Evolutionary conservation across 1,140 invertebrate species (phyloP).

Genomic region (Eciton burchellii): DNA sequence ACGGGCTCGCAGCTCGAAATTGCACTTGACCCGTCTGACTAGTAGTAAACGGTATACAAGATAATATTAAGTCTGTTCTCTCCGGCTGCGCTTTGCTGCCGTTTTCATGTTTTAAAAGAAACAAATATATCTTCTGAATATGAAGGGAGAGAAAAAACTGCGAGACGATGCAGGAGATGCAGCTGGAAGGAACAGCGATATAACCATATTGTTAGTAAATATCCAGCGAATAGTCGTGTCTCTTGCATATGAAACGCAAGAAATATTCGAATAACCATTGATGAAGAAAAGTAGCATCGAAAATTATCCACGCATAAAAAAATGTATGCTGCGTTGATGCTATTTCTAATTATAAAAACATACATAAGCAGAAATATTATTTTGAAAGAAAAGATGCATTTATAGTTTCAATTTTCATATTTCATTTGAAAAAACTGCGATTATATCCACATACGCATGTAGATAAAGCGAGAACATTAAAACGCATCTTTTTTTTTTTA

Average conservation of each 20-base stretch:
- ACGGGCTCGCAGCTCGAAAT: slow-evolving; percentile 66
- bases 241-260: slow-evolving; percentile 24
- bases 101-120: neutral
- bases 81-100: slow-evolving; percentile 23
- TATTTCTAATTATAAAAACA: slow-evolving; percentile 6
- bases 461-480: slow-evolving; percentile 6
- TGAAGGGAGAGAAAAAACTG: neutral
- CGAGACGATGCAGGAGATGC: slow-evolving; percentile 14
- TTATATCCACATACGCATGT: neutral
- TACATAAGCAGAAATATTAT: neutral
- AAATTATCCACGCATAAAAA: slow-evolving; percentile 38
- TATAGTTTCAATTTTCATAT: slow-evolving; percentile 2
- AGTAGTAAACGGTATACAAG: slow-evolving; percentile 63
- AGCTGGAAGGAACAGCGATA: slow-evolving; percentile 20
- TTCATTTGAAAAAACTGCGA: neutral
- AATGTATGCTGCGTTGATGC: slow-evolving; percentile 15
- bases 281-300: slow-evolving; percentile 29
- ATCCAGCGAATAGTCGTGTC: slow-evolving; percentile 61
- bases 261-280: slow-evolving; percentile 32
- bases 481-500: slow-evolving; percentile 11
- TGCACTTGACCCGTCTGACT: slow-evolving; percentile 76
- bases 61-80: slow-evolving; percentile 40
- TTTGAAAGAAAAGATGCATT: slow-evolving; percentile 23
- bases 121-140: neutral
- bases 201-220: slow-evolving; percentile 67